Evolutionary conservation across 2,888 invertebrate genomes (phyloP), one percentile per base, ranked within the genome.

Genomic region (Mimas tiliae): DNA sequence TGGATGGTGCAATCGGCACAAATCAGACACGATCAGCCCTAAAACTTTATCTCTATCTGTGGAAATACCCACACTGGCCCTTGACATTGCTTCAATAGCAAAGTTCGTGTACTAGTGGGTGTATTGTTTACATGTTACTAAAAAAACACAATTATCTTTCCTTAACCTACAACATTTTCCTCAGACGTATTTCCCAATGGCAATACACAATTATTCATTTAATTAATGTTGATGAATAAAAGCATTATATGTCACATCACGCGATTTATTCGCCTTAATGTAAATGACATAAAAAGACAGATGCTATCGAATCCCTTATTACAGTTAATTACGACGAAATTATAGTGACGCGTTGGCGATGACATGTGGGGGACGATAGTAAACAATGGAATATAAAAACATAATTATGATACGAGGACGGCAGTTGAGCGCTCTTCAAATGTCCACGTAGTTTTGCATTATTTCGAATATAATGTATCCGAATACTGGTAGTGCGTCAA

Each of bases 301-400:
- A 86, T 88, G 76, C 52, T 86, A 88, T 87, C 87, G 72, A 65
- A 86, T 83, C 84, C 85, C 84, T 80, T 83, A 89, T 86, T 86
- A 88, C 82, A 76, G 73, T 79, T 86, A 84, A 85, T 86, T 85
- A 75, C 58, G 72, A 79, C 72, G 75, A 76, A 83, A 78, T 82
- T 75, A 77, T 74, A 77, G 73, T 72, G 69, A 71, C 76, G 74
- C 58, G 38, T 21, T 34, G 48, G 9, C 58, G 48, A 72, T 75
- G 79, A 75, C 77, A 76, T 75, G 80, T 72, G 68, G 73, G 75
- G 77, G 73, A 70, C 74, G 69, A 71, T 75, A 77, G 66, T 69
- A 71, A 63, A 78, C 79, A 78, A 81, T 74, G 69, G 75, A 64
- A 69, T 67, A 72, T 74, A 78, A 70, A 73, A 73, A 70, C 75